Evolutionary conservation across 2,888 invertebrate species (phyloP).

Genomic region (Adelognathus sp.): DNA sequence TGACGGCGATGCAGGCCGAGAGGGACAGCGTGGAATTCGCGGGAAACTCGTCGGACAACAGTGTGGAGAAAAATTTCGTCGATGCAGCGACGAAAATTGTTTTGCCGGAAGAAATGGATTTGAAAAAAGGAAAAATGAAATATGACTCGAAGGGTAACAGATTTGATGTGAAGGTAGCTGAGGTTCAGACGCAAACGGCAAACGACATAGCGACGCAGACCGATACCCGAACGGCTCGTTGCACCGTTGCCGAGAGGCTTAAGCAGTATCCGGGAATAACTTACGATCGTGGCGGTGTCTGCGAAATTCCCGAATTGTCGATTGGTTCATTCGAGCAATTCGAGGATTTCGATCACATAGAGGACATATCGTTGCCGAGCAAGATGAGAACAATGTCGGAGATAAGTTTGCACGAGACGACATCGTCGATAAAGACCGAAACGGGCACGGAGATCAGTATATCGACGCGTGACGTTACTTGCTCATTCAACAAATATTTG

Average conservation of each 20-base stretch:
- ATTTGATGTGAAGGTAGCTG: constrained; percentile 72
- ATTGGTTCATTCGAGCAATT: constrained; percentile 73
- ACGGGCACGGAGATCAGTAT: constrained; percentile 80
- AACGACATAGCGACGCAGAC: constrained; percentile 80
- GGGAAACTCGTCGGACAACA: neutral
- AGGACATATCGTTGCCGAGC: constrained; percentile 75
- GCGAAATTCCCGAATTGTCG: constrained; percentile 71
- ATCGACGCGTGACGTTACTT: constrained; percentile 78
- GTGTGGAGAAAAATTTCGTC: neutral
- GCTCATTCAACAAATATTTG: constrained; percentile 78
- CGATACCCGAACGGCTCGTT: constrained; percentile 65
- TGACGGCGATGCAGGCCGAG: constrained; percentile 57
- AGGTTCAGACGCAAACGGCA: constrained; percentile 79
- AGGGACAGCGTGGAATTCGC: constrained; percentile 35
- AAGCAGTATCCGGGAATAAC: constrained; percentile 69
- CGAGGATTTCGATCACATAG: constrained; percentile 74
- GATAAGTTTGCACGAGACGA: constrained; percentile 80
- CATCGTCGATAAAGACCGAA: constrained; percentile 79
- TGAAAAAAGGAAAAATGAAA: neutral
- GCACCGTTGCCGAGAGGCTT: constrained; percentile 51
- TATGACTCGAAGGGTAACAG: constrained; percentile 45
- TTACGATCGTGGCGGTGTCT: constrained; percentile 68
- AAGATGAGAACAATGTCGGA: constrained; percentile 79
- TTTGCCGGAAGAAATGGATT: neutral
- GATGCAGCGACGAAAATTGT: constrained; percentile 4